A percentile compares a stretch with the other conserved stretches of the same genome.
Conservation (phyloP, 2,888 invertebrate species). For the Drosophila subsilvestris region DNA sequence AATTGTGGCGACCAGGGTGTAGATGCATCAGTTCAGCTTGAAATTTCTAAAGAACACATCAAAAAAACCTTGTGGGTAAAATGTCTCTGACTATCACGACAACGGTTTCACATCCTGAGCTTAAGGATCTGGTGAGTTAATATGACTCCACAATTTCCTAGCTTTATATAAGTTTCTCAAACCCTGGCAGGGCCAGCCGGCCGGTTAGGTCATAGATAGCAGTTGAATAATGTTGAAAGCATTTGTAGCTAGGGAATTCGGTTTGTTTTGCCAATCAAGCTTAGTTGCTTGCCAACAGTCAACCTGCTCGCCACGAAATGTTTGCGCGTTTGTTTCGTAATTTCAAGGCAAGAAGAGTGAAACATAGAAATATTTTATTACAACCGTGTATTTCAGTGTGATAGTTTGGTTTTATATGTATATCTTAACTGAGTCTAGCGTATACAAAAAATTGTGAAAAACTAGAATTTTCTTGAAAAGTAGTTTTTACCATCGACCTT, state of each 20-base stretch:
- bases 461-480: constrained; percentile 22
- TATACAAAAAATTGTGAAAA: not conserved
- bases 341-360: constrained; percentile 74
- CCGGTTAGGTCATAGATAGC: constrained; percentile 41
- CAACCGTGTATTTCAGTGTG: not conserved
- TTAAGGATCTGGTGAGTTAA: constrained; percentile 80
- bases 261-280: constrained; percentile 52
- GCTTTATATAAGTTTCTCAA: constrained; percentile 53
- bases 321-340: constrained; percentile 77
- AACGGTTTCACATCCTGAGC: constrained; percentile 69
- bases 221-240: constrained; percentile 30
- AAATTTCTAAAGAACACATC: constrained; percentile 44
- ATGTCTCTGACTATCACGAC: constrained; percentile 79
- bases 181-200: constrained; percentile 56
- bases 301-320: constrained; percentile 58
- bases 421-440: not conserved
- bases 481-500: constrained; percentile 35
- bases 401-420: not conserved
- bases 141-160: not conserved
- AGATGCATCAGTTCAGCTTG: constrained; percentile 54
- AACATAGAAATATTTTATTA: constrained; percentile 5
- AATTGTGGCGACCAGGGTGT: constrained; percentile 34
- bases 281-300: constrained; percentile 62
- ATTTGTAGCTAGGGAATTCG: constrained; percentile 29
- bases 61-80: constrained; percentile 32